Base-by-base conservation (phyloP, 2,888 invertebrate genomes). In the Cantharis flavilabris region DNA sequence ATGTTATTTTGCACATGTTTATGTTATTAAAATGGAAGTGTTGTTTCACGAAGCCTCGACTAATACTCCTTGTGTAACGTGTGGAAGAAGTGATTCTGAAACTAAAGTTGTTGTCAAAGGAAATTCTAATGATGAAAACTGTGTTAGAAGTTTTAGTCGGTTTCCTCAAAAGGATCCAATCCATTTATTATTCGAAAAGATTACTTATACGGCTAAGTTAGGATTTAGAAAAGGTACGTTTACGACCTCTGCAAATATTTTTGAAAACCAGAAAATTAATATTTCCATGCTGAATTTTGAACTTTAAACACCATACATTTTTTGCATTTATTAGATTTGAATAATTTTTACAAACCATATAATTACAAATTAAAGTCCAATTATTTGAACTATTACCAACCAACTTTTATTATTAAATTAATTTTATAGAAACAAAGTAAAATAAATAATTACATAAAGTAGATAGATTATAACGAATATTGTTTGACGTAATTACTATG, bases 101-200 rank as follows among this genome's bases (percentile, higher is more conserved):
- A 67, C 18, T 64, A 63, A 14, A 13, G 69, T 62, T 69, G 71
- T 70, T 26, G 26, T 49, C 23, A 71, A 74, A 71, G 73, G 71
- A 10, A 28, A 70, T 33, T 23, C 10, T 16, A 26, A 69, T 30
- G 67, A 30, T 2, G 79, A 73, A 16, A 76, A 76, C 33, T 76
- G 70, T 20, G 75, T 80, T 10, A 71, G 18, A 10, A 82, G 75
- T 13, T 86, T 86, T 77, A 84, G 81, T 73, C 82, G 83, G 80
- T 69, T 84, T 73, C 84, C 86, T 0, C 81, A 81, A 26, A 83
- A 81, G 18, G 83, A 84, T 73, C 85, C 86, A 0, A 83, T 95
- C 49, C 94, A 95, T 84, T 92, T 96, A 79, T 90, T 92, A 81
- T 96, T 96, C 87, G 92, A 93, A 77, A 92, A 95, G 84, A 90